Evolutionary conservation across 1,140 invertebrate genomes (phyloP).

Genomic region (Hyles vespertilio): DNA sequence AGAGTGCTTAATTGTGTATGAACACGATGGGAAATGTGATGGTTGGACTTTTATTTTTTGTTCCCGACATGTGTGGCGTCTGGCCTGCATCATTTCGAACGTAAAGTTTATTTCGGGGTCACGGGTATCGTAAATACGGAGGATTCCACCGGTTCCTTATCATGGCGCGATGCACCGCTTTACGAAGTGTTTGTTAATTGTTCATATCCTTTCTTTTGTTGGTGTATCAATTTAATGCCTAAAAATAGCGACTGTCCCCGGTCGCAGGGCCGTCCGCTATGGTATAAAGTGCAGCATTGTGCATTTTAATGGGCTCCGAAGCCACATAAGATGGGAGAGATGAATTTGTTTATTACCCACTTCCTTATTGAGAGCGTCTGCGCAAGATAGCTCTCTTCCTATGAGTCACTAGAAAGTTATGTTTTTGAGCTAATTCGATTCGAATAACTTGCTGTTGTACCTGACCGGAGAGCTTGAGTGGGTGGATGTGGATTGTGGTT

Average conservation of each 20-base stretch:
- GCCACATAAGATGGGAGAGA: constrained; percentile 71
- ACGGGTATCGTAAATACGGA: constrained; percentile 17
- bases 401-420: constrained; percentile 74
- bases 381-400: constrained; percentile 72
- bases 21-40: constrained; percentile 43
- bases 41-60: constrained; percentile 34
- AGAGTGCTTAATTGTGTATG: constrained; percentile 57
- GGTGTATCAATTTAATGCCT: constrained; percentile 65
- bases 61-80: constrained; percentile 23
- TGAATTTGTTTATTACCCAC: constrained; percentile 75
- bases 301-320: constrained; percentile 68
- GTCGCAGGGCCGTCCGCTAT: constrained; percentile 37
- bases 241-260: constrained; percentile 65
- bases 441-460: constrained; percentile 48
- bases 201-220: constrained; percentile 69
- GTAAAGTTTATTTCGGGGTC: constrained; percentile 21
- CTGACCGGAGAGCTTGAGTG: constrained; percentile 41
- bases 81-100: constrained; percentile 28
- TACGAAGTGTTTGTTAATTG: constrained; percentile 67
- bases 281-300: constrained; percentile 72
- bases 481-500: constrained; percentile 43
- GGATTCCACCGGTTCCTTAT: constrained; percentile 15
- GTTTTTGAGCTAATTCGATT: constrained; percentile 61
- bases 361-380: constrained; percentile 75
- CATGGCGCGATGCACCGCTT: constrained; percentile 19